These are phyloP conservation scores for Dinoponera quadriceps DNA, from an alignment of 1,140 invertebrate species.

Conservation along the genomic window DNA sequence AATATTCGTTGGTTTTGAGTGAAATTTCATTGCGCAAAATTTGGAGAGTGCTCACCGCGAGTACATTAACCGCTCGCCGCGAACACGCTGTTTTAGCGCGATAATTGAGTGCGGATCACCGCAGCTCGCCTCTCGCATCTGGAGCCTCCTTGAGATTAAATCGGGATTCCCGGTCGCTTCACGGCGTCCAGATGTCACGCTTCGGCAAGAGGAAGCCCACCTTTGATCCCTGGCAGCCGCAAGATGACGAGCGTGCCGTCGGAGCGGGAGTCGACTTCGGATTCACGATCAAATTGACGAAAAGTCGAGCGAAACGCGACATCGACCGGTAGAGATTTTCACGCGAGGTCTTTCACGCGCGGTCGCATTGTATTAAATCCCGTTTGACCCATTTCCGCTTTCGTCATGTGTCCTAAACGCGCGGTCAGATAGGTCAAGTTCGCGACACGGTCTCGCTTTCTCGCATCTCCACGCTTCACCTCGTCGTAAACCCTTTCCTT, in stretches of 20 bases:
- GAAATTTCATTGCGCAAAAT: no score
- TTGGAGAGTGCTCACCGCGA: no score
- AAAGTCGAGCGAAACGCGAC: slow-evolving; percentile 8
- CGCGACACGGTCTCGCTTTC: background rate
- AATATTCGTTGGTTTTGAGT: no score
- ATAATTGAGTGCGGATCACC: slow-evolving; percentile 21
- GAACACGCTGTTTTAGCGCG: background rate
- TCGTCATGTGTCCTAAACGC: slow-evolving; percentile 64
- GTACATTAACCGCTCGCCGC: no score
- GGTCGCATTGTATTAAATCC: slow-evolving; percentile 56
- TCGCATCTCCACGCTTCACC: no score
- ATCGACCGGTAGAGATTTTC: background rate
- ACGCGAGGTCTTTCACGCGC: no score
- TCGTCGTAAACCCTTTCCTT: no score
- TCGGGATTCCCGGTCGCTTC: slow-evolving; percentile 48
- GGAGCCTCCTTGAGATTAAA: slow-evolving; percentile 55
- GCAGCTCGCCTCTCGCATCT: slow-evolving; percentile 37
- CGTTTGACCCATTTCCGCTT: slow-evolving; percentile 75
- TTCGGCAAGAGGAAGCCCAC: slow-evolving; percentile 63
- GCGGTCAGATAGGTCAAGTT: slow-evolving; percentile 77
- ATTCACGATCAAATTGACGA: background rate
- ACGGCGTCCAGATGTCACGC: slow-evolving; percentile 77
- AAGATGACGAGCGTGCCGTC: slow-evolving; percentile 25
- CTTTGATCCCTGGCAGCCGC: slow-evolving; percentile 33
- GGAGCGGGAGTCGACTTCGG: no score